Evolutionary conservation across 1,140 invertebrate genomes (phyloP), one percentile per base, ranked within the genome.

Genomic region (Megalopta genalis): DNA sequence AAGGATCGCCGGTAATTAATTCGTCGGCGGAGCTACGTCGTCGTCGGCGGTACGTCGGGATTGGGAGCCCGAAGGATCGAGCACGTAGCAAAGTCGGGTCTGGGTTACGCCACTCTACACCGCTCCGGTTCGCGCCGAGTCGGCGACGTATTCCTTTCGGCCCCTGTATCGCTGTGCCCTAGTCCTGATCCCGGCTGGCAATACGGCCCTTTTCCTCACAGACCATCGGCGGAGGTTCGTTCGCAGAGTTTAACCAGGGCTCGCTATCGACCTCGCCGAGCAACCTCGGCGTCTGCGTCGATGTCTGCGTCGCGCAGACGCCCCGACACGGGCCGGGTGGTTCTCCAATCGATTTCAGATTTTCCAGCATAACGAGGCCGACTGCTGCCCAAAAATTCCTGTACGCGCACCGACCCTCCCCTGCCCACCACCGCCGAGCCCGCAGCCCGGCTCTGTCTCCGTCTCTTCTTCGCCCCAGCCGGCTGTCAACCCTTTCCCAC

Each of bases 351-450:
- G 89, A 91, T 90, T 90, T 89, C 88, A 89, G 89, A 91, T 91
- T 91, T 90, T 90, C 89, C 87, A 90, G 87, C 88, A 89, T 90
- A 90, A 91, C 88, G 88, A 90, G 88, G 89, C 89, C 88, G 90
- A 89, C 90, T 86, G 83, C 86, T 89, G 85, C 82, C 89, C 89
- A 88, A 90, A 90, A 90, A 90, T 87, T 88, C 86, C 78, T 81
- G 86, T 68, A 73, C 85, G 74, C 72, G 78, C 71, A 60, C 27
- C 60, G 23, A 60, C 25, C 83, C 62, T 62, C 64, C 80, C 64
- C 65, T 18, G 32, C 32, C 32, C 32, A 32, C 32, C 32, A 32
- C 32, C 32, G 32, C 32, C 32, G 32, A 32, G 32, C 32, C 32
- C 32, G 4, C 32, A 4, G 32, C 32, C 32, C 1, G 32, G 1